Base-by-base conservation (phyloP, 2,888 invertebrate species). In the Alsophila aescularia region DNA sequence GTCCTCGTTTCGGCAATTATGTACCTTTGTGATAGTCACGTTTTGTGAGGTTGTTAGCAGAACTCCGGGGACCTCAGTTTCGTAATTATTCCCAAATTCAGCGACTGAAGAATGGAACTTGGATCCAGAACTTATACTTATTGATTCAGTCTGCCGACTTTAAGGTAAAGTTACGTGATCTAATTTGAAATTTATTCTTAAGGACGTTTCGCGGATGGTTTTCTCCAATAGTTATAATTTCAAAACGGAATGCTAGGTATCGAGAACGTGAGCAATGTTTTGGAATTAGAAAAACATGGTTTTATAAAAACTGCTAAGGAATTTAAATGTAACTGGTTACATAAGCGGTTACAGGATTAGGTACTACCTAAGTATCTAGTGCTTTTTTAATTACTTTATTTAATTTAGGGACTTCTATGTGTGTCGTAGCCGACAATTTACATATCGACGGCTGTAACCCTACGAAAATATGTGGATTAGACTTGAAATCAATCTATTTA, bases 71-170 rank as follows among this genome's bases (percentile, higher is more conserved):
- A 40, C 47, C 36, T 45, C 58, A 58, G 60, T 58, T 51, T 61
- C 52, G 58, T 66, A 68, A 68, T 69, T 69, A 66, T 67, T 64
- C 60, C 60, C 51, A 41, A 66, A 64, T 64, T 67, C 55, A 42
- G 39, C 52, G 56, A 64, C 52, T 64, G 60, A 64, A 62, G 61
- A 70, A 66, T 68, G 61, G 53, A 60, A 65, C 45, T 62, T 50
- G 50, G 52, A 52, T 54, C 39, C 57, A 55, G 52, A 65, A 64
- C 57, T 66, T 62, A 65, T 48, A 56, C 58, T 64, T 70, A 67
- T 70, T 67, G 69, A 67, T 70, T 67, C 59, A 60, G 60, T 64
- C 67, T 60, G 45, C 51, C 60, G 60, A 62, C 60, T 66, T 62
- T 62, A 58, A 56, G 54, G 52, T 58, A 50, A 64, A 66, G 67